A percentile compares a stretch with the other conserved stretches of the same genome.
These are phyloP conservation scores for Drosophila murphyi DNA, from an alignment of 1,140 invertebrate genomes.

Conservation along the genomic window DNA sequence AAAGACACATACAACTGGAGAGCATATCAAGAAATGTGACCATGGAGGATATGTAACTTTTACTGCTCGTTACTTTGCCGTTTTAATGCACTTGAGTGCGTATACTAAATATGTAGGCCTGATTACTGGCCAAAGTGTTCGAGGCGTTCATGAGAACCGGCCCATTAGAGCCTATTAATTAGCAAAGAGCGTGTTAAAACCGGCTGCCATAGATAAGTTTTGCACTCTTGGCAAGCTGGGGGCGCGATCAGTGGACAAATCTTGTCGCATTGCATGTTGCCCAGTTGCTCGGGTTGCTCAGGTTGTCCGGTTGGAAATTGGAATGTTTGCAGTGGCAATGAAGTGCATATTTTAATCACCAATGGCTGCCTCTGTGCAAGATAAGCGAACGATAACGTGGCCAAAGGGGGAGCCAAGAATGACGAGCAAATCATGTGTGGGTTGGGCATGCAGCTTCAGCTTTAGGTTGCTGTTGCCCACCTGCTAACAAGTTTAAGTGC, in stretches of 20 bases:
- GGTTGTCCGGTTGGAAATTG: slow-evolving; percentile 19
- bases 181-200: slow-evolving; percentile 71
- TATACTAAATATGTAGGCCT: slow-evolving; percentile 14
- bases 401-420: not conserved
- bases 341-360: slow-evolving; percentile 80
- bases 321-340: slow-evolving; percentile 65
- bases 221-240: slow-evolving; percentile 16
- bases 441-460: slow-evolving; percentile 40
- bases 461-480: slow-evolving; percentile 14
- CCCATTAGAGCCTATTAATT: slow-evolving; percentile 72
- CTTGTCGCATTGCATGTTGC: slow-evolving; percentile 68
- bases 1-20: not conserved
- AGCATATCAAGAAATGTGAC: not conserved
- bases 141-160: slow-evolving; percentile 23
- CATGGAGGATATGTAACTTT: not conserved
- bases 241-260: slow-evolving; percentile 55
- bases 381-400: slow-evolving; percentile 61
- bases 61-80: slow-evolving; percentile 7
- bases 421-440: slow-evolving; percentile 38
- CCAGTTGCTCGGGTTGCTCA: not conserved
- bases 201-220: slow-evolving; percentile 61
- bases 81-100: not conserved
- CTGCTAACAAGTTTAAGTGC: slow-evolving; percentile 54
- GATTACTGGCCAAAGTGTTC: not conserved
- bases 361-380: slow-evolving; percentile 80